Evolutionary conservation across 1,140 invertebrate genomes (phyloP), one percentile per base, ranked within the genome.

Genomic region (Leptoteleia sp.): DNA sequence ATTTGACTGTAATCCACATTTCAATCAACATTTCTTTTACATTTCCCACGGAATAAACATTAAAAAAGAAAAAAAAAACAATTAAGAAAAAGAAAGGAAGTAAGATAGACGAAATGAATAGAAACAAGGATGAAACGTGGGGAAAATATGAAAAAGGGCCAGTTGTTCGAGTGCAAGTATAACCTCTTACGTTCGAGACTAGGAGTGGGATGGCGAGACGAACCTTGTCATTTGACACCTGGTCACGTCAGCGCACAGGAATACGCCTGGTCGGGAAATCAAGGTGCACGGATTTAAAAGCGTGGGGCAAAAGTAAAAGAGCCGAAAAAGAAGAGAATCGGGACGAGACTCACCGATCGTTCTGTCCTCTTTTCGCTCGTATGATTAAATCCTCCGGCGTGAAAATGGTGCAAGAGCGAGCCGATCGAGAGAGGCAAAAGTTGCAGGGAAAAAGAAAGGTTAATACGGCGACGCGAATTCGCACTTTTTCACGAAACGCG

Each of bases 171-270:
- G 11, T 12, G 15, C 11, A 11, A 17, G 9, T 27, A 48, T 48
- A 48, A 48, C 45, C 45, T 48, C 16, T 9, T 16, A 16, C 38
- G 38, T 6, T 29, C 27, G 15, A 13, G 8, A 1, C 43, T n/a
- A n/a, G n/a, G n/a, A n/a, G n/a, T n/a, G n/a, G n/a, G 13, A 48
- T 13, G 4, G 19, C 27, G 29, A 37, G 35, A 17, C 47, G 27
- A 40, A 2, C 47, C 47, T 19, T 43, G 54, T 57, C 54, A 43
- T 33, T 57, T 35, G 38, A 43, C 54, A 31, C 25, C 52, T 55
- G 52, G 52, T 27, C 37, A 17, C 52, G 19, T 16, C 35, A 40
- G 35, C 37, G 35, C 35, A 13, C 3, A 31, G 27, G 47, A 33
- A 50, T 33, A 19, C 17, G 27, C 2, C 45, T 13, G 12, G 6